phyloP scores from a whole-genome alignment of 2,797 vertebrate genomes.

The Leptoclinus maculatus region DNA sequence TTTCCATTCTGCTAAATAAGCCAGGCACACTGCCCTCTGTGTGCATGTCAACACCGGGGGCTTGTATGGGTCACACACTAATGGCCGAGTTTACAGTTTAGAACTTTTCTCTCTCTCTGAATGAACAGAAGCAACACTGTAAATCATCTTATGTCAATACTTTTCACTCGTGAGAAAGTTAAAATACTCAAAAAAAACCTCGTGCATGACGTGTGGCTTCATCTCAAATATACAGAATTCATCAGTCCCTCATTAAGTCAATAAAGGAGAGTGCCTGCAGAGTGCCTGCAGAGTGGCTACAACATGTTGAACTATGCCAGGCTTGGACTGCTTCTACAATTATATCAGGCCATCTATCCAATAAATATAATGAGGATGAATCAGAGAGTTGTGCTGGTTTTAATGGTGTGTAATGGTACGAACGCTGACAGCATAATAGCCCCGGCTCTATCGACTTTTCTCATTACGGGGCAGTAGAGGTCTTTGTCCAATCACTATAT shows the following conservation, averaged over 20 bases:
- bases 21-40: conserved; percentile 65
- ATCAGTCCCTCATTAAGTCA: conserved; percentile 1
- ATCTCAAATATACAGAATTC: neutral
- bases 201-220: neutral
- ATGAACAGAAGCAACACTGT: neutral
- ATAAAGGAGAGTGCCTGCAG: conserved; percentile 18
- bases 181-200: neutral
- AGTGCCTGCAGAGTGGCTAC: conserved; percentile 2
- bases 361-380: conserved; percentile 87
- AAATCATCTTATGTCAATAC: neutral
- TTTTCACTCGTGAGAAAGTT: neutral
- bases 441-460: conserved; percentile 72
- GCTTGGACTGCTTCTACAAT: conserved; percentile 61
- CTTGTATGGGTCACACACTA: conserved; percentile 48
- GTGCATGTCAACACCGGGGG: conserved; percentile 75
- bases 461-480: conserved; percentile 76
- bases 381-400: conserved; percentile 78
- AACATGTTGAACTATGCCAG: conserved; percentile 52
- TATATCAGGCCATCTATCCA: conserved; percentile 74
- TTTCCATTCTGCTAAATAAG: conserved; percentile 61
- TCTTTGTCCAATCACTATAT: conserved; percentile 76
- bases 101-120: conserved; percentile 1
- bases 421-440: conserved; percentile 86
- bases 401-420: conserved; percentile 83
- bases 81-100: conserved; percentile 47